Conservation (phyloP, 2,113 vertebrate genomes). For the Ctenomys sociabilis region DNA sequence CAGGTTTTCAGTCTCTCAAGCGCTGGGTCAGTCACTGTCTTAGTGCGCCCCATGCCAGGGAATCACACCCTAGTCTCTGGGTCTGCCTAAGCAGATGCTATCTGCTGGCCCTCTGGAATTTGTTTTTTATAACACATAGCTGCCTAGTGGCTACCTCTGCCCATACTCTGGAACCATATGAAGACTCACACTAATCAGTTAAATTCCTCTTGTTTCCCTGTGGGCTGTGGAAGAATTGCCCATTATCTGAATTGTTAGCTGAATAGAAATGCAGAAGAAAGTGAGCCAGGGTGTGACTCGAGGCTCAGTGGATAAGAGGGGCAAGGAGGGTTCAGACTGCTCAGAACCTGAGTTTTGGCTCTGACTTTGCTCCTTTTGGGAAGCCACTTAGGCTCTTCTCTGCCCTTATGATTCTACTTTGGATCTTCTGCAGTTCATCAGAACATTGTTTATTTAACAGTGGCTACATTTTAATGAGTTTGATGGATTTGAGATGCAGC, state of each 20-base stretch:
- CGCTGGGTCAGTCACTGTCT: too few species aligned
- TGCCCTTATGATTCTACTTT: not conserved
- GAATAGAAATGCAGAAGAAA: not conserved
- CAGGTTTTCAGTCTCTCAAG: too few species aligned
- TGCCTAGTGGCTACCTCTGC: not conserved
- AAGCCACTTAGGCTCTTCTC: not conserved
- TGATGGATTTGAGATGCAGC: not conserved
- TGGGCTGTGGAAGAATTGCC: not conserved
- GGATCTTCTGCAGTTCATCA: not conserved
- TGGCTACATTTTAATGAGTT: not conserved
- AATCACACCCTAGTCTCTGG: too few species aligned
- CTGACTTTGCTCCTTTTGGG: not conserved
- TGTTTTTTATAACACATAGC: not conserved
- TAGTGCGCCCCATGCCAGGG: too few species aligned
- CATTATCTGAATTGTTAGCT: not conserved
- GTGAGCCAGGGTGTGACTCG: not conserved
- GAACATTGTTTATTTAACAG: not conserved
- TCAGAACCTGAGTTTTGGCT: accelerated
- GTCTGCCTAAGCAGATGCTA: too few species aligned
- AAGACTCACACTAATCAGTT: too few species aligned
- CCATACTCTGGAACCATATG: accelerated
- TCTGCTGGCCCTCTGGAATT: too few species aligned
- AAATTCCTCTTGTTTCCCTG: not conserved
- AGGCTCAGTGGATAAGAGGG: not conserved
- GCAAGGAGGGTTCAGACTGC: not conserved